Evolutionary conservation across 2,797 vertebrate species (phyloP), one percentile per base, ranked within the genome.

Genomic region (Lepilemur septentrionalis): DNA sequence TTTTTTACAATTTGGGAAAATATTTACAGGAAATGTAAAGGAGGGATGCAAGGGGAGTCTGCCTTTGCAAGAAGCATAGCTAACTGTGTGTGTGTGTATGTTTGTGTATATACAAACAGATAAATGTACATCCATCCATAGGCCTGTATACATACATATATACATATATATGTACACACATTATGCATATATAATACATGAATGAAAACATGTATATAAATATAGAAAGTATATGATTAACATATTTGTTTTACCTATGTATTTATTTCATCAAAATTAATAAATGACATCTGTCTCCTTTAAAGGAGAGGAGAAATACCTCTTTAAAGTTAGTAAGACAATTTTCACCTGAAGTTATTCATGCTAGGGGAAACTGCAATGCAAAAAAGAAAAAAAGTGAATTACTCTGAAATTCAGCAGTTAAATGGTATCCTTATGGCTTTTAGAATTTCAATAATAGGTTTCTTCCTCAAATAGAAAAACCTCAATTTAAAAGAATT

Each of bases 401-500:
- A 93, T 92, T 55, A 70, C 57, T 95, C 52, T 91, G 46, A 97
- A 92, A 93, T 63, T 90, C 63, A 94, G 48, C 35, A 89, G 81
- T 90, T 95, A 95, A 95, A 65, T 84, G n/a, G 14, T 69, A 55
- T 59, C 76, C 93, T 96, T 75, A 41, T 93, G 43, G 52, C 35
- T 94, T 95, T 96, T 70, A 95, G 81, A 95, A 41, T 85, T 95
- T 38, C 59, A 81, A 84, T 91, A 86, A 92, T 50, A 78, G 18
- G 35, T 88, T 95, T 97, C 82, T 28, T 95, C 82, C 84, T 52
- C 59, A 94, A 96, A 94, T 48, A 97, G 86, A 95, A 97, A 93
- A 92, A 14, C 0, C 78, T 97, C 80, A 67, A 82, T 95, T 96
- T 65, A 89, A 96, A 93, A 95, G 30, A 97, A 96, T 95, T 69